These are phyloP conservation scores for Dreissena polymorpha DNA, from an alignment of 1,140 invertebrate species.

Conservation along the genomic window DNA sequence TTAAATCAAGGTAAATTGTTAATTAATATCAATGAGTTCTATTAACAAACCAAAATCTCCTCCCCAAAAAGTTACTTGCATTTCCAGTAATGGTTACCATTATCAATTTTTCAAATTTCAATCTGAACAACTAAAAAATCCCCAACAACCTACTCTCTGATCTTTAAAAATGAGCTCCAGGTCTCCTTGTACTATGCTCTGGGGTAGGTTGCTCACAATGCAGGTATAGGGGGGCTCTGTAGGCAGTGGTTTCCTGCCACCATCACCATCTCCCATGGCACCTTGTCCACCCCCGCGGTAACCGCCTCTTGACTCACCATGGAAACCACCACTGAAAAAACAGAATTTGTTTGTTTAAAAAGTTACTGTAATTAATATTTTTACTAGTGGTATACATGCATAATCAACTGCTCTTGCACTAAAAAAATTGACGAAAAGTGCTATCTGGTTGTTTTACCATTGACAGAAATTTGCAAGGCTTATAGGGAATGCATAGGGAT, in stretches of 20 bases:
- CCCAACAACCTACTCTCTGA: slow-evolving; percentile 82
- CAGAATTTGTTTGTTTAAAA: too few species aligned
- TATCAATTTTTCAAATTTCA: too few species aligned
- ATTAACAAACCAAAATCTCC: too few species aligned
- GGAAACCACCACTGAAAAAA: slow-evolving; percentile 36
- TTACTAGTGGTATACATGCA: background rate
- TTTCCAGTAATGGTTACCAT: too few species aligned
- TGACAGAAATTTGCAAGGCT: too few species aligned
- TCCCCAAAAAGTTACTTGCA: too few species aligned
- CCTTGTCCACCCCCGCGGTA: slow-evolving; percentile 48
- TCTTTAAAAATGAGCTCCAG: slow-evolving; percentile 92
- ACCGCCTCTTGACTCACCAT: slow-evolving; percentile 53
- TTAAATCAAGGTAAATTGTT: too few species aligned
- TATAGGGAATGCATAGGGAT: too few species aligned
- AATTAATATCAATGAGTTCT: too few species aligned
- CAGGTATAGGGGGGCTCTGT: slow-evolving; percentile 94
- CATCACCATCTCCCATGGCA: slow-evolving; percentile 63
- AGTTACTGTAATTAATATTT: slow-evolving; percentile 10
- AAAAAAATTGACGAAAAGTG: too few species aligned
- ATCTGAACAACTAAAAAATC: too few species aligned
- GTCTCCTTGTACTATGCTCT: slow-evolving; percentile 94
- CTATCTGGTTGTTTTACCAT: too few species aligned
- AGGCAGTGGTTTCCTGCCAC: slow-evolving; percentile 87
- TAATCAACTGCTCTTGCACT: background rate
- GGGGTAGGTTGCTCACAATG: slow-evolving; percentile 95